Evolutionary conservation across 2,888 invertebrate species (phyloP).

Genomic region (Volucella zonaria): DNA sequence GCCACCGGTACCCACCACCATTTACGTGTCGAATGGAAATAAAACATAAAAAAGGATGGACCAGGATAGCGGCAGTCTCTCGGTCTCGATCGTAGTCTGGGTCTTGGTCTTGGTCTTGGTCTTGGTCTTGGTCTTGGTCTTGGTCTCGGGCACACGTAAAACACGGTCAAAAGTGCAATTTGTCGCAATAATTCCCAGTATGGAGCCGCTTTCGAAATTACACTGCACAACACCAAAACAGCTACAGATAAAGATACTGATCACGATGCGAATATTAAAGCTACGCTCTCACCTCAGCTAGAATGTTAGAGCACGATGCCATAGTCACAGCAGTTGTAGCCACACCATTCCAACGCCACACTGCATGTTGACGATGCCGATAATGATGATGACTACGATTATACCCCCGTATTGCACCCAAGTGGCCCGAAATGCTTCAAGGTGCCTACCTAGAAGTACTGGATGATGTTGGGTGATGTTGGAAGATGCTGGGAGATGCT

Average conservation of each 20-base stretch:
- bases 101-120: slow-evolving; percentile 1
- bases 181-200: slow-evolving; percentile 67
- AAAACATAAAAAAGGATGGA: slow-evolving; percentile 50
- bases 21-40: slow-evolving; percentile 32
- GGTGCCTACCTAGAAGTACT: too few species aligned
- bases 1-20: slow-evolving; percentile 16
- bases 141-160: slow-evolving; percentile 37
- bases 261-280: slow-evolving; percentile 64
- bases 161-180: slow-evolving; percentile 70
- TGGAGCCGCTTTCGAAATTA: slow-evolving; percentile 57
- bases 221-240: slow-evolving; percentile 35
- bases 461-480: too few species aligned
- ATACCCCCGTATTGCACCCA: slow-evolving; percentile 61
- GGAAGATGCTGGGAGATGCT: too few species aligned
- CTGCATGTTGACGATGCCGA: slow-evolving; percentile 62
- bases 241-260: slow-evolving; percentile 43
- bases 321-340: not conserved
- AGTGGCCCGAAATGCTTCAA: too few species aligned
- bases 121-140: slow-evolving; percentile 4
- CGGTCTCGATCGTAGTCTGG: not conserved
- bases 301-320: slow-evolving; percentile 23
- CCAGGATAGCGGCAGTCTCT: not conserved
- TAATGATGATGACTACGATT: slow-evolving; percentile 69
- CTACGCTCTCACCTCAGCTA: slow-evolving; percentile 42
- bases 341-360: not conserved